Base-by-base conservation (phyloP, 1,140 invertebrate genomes). In the Mizuhopecten yessoensis region DNA sequence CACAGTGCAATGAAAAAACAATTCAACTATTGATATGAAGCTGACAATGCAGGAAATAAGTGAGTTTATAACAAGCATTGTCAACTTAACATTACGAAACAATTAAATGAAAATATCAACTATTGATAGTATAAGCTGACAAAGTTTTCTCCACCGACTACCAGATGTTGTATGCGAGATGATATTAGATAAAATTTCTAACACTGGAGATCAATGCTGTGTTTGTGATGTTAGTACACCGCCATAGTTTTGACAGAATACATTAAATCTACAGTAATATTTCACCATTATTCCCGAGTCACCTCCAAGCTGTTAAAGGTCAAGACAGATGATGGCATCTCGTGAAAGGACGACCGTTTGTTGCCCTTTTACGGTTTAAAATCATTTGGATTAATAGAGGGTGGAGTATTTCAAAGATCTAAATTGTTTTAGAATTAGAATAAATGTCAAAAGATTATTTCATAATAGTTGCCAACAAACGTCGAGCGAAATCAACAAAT, bases 401-500 rank as follows among this genome's bases (percentile, higher is more conserved):
- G 57, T 75, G 57, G 57, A 29, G 57, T 29, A 29, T 75, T n/a
- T 75, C 57, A 29, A 75, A 75, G n/a, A 75, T 75, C n/a, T 75
- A 75, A 29, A 29, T 75, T 75, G 57, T 75, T 75, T 75, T 29
- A 29, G 29, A 29, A 75, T 75, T 75, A 17, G n/a, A 29, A 29
- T 75, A 9, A 29, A 75, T 29, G 57, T 29, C n/a, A 75, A n/a
- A 75, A 29, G 0, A 5, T 1, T 75, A 9, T 75, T 75, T 29
- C 29, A 7, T 75, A 75, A 75, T 75, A 23, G 29, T 75, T 75
- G n/a, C n/a, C n/a, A n/a, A 17, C 57, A 75, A 75, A 75, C 57
- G 29, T 75, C 45, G 17, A 75, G n/a, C 5, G 17, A 0, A 29
- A 29, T 29, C 45, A 75, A 75, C 23, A 75, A 75, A 75, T 29